phyloP scores from a whole-genome alignment of 2,113 vertebrate genomes.

The Brachypodius melanocephalos region DNA sequence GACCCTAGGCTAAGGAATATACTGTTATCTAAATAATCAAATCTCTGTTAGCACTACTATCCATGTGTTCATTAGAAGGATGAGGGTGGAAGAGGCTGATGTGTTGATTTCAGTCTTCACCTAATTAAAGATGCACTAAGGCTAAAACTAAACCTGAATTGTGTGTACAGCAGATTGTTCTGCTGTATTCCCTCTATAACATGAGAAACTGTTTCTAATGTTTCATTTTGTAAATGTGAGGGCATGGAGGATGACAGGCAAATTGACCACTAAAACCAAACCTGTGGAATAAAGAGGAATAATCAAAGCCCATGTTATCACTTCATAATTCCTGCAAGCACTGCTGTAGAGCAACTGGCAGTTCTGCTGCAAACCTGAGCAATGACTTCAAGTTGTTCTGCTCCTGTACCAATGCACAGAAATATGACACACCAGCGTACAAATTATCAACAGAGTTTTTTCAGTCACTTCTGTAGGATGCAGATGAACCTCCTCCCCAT shows the following conservation, averaged over 20 bases:
- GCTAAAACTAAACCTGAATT: slow-evolving; percentile 24
- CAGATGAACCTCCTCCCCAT: background rate
- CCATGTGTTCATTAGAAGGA: background rate
- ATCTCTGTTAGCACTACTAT: background rate
- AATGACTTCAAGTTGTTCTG: slow-evolving; percentile 36
- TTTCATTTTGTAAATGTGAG: background rate
- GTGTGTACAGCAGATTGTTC: background rate
- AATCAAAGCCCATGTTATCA: background rate
- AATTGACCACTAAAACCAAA: slow-evolving; percentile 30
- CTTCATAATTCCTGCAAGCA: background rate
- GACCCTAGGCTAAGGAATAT: background rate
- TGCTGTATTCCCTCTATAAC: background rate
- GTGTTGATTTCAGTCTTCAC: background rate
- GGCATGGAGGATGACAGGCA: background rate
- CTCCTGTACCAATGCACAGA: background rate
- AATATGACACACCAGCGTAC: slow-evolving; percentile 4
- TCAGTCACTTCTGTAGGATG: slow-evolving; percentile 1
- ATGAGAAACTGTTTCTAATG: background rate
- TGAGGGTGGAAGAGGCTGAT: background rate
- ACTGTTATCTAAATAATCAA: background rate
- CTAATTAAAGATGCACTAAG: background rate
- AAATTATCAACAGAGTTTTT: background rate
- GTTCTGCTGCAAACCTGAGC: slow-evolving; percentile 43
- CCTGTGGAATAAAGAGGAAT: background rate
- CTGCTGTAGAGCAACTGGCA: background rate